Conservation (phyloP, 2,888 invertebrate species). For the Sturmia bella region DNA sequence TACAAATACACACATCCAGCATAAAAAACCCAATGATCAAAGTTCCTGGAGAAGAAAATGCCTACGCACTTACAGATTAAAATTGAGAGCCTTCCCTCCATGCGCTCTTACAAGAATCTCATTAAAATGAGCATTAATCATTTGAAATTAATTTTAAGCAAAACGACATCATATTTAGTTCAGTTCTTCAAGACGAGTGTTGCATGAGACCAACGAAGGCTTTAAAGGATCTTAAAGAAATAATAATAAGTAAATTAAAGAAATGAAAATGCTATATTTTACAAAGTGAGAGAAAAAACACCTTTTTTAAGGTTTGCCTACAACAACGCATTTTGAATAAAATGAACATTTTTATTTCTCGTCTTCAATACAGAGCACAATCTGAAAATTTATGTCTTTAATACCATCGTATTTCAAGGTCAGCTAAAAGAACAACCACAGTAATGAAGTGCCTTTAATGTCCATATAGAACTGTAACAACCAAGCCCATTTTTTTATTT, state of each 20-base stretch:
- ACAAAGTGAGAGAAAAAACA: slow-evolving; percentile 52
- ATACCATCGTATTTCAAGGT: slow-evolving; percentile 78
- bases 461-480: slow-evolving; percentile 47
- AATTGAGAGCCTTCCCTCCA: slow-evolving; percentile 64
- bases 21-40: slow-evolving; percentile 12
- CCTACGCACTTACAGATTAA: not conserved
- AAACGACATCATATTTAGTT: slow-evolving; percentile 6
- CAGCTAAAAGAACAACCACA: slow-evolving; percentile 68
- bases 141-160: slow-evolving; percentile 67
- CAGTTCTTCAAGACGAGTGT: slow-evolving; percentile 6
- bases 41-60: not conserved
- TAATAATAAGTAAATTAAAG: slow-evolving; percentile 17
- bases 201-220: slow-evolving; percentile 47
- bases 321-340: slow-evolving; percentile 48
- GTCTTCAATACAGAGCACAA: slow-evolving; percentile 48
- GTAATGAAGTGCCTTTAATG: slow-evolving; percentile 18
- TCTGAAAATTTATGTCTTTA: slow-evolving; percentile 77
- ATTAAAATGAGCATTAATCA: slow-evolving; percentile 80
- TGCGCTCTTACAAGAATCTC: slow-evolving; percentile 76
- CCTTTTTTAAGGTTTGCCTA: slow-evolving; percentile 59
- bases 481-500: slow-evolving; percentile 33
- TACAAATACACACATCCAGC: slow-evolving; percentile 69
- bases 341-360: slow-evolving; percentile 51
- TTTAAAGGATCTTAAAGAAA: slow-evolving; percentile 43
- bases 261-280: slow-evolving; percentile 65